Percentiles rank a stretch among this genome's conserved stretches.
phyloP scores from a whole-genome alignment of 2,113 vertebrate species.

The Stegostoma tigrinum region DNA sequence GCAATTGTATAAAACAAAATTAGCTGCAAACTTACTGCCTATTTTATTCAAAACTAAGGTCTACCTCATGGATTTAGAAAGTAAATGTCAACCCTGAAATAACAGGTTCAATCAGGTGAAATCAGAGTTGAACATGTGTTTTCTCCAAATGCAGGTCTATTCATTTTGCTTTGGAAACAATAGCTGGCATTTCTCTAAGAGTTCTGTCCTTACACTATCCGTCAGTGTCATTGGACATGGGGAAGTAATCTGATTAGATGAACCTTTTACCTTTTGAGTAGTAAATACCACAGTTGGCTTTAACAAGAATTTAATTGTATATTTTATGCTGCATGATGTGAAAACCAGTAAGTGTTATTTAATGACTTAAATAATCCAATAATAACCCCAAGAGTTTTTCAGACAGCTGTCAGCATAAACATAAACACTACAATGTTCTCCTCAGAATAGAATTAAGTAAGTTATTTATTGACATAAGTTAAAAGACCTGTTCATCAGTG shows the following conservation, averaged over 20 bases:
- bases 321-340: slow-evolving; percentile 32
- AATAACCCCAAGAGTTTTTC: background rate
- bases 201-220: background rate
- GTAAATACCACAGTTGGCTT: slow-evolving; percentile 19
- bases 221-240: background rate
- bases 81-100: background rate
- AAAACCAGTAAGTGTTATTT: background rate
- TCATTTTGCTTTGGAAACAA: background rate
- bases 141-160: background rate
- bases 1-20: background rate
- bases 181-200: background rate
- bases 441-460: background rate
- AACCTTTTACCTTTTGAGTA: slow-evolving; percentile 11
- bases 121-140: background rate
- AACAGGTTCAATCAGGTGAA: background rate
- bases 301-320: background rate
- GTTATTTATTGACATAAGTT: background rate
- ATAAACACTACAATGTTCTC: background rate
- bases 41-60: background rate
- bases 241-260: slow-evolving; percentile 19
- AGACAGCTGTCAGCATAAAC: background rate
- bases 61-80: background rate
- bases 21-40: background rate
- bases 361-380: slow-evolving; percentile 23
- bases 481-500: background rate